phyloP scores from a whole-genome alignment of 2,888 invertebrate species.

The Pristionchus entomophagus region DNA sequence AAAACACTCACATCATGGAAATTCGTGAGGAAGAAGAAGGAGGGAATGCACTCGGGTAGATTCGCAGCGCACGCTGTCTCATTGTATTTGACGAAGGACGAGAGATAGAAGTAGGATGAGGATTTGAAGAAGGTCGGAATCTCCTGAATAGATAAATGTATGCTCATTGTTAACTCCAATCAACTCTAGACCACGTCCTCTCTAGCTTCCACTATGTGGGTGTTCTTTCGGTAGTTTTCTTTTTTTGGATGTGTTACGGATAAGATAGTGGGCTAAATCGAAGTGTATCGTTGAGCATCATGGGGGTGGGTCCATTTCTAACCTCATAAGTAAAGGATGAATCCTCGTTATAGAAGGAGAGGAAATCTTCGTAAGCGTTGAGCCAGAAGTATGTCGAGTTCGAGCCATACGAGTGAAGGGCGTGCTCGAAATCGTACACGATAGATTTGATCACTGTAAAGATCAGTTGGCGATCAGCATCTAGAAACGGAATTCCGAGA shows the following conservation, averaged over 20 bases:
- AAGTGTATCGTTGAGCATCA: no score
- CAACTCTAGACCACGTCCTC: no score
- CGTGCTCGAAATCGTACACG: conserved; percentile 69
- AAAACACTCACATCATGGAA: conserved; percentile 64
- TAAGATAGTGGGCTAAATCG: no score
- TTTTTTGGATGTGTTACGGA: no score
- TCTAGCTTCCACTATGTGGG: no score
- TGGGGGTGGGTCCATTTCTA: no score
- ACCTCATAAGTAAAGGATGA: conserved; percentile 43
- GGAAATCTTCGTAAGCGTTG: conserved; percentile 66
- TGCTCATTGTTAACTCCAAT: background rate
- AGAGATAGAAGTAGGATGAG: conserved; percentile 70
- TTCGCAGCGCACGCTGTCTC: conserved; percentile 66
- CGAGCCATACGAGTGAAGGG: conserved; percentile 66
- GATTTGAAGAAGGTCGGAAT: conserved; percentile 71
- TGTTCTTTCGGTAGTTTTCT: no score
- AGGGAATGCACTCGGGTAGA: conserved; percentile 62
- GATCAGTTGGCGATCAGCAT: background rate
- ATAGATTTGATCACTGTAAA: conserved; percentile 62
- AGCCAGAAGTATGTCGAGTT: conserved; percentile 73
- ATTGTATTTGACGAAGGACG: conserved; percentile 71
- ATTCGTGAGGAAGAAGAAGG: conserved; percentile 73
- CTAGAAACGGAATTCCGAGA: background rate
- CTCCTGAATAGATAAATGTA: conserved; percentile 59
- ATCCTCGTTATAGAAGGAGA: conserved; percentile 65